Percentiles rank a stretch among this genome's conserved stretches.
phyloP scores from a whole-genome alignment of 2,797 vertebrate genomes.

The Schizothorax lantsangensis region DNA sequence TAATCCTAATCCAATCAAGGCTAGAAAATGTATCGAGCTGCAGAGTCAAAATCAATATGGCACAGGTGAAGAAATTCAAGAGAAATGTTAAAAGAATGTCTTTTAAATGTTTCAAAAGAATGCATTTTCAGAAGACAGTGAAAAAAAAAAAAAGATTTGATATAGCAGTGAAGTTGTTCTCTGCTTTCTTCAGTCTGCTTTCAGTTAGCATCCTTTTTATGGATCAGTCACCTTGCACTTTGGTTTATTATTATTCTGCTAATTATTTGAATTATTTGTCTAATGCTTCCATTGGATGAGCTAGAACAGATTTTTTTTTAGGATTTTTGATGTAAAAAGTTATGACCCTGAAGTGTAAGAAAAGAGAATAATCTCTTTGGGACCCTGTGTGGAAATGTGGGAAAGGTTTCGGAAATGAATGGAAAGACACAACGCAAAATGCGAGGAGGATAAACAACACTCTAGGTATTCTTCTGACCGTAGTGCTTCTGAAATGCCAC shows the following conservation, averaged over 20 bases:
- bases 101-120: not conserved
- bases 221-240: not conserved
- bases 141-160: not conserved
- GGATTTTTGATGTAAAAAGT: not conserved
- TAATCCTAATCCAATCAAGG: slow-evolving; percentile 79
- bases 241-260: not conserved
- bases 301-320: not conserved
- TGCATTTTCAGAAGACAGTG: not conserved
- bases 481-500: slow-evolving; percentile 63
- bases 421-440: slow-evolving; percentile 23
- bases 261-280: not conserved
- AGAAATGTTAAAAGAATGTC: slow-evolving; percentile 16
- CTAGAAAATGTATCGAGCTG: slow-evolving; percentile 74
- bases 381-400: slow-evolving; percentile 50
- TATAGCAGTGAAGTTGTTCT: not conserved
- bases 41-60: slow-evolving; percentile 74
- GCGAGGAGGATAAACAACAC: slow-evolving; percentile 51
- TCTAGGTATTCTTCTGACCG: slow-evolving; percentile 60
- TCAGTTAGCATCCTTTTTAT: not conserved
- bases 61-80: slow-evolving; percentile 20
- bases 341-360: slow-evolving; percentile 26
- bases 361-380: slow-evolving; percentile 28
- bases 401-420: slow-evolving; percentile 51
- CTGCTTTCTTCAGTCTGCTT: not conserved
- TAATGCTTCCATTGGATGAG: not conserved